Conservation (phyloP, 2,797 vertebrate species). For the Lagodon rhomboides region DNA sequence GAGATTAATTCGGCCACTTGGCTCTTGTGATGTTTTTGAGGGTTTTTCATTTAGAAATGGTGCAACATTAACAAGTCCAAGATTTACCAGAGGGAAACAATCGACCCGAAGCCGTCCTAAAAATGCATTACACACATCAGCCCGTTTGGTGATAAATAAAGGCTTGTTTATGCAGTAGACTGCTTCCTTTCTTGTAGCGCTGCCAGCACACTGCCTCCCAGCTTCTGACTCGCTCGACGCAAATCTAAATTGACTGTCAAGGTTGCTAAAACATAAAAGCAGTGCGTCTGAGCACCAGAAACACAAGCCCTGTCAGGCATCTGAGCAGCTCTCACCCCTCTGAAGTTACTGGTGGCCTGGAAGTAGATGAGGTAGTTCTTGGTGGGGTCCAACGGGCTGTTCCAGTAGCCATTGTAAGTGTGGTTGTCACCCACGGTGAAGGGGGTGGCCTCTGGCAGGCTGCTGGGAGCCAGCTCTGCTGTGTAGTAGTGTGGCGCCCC, state of each 20-base stretch:
- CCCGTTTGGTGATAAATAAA: conserved; percentile 26
- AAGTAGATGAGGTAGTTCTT: conserved; percentile 96
- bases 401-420: conserved; percentile 98
- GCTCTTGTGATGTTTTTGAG: conserved; percentile 8
- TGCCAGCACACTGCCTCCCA: background rate
- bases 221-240: conserved; percentile 11
- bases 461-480: conserved; percentile 92
- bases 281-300: background rate
- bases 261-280: conserved; percentile 35
- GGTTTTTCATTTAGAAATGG: conserved; percentile 18
- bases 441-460: conserved; percentile 91
- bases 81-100: conserved; percentile 18
- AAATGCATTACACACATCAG: conserved; percentile 19
- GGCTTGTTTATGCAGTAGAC: conserved; percentile 24
- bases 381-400: conserved; percentile 93
- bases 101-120: conserved; percentile 16
- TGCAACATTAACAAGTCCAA: conserved; percentile 10
- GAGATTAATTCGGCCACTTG: conserved; percentile 1
- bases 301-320: background rate
- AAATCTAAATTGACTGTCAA: conserved; percentile 53
- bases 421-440: conserved; percentile 98
- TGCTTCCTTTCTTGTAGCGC: conserved; percentile 6
- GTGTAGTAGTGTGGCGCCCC: conserved; percentile 92
- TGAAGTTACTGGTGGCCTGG: conserved; percentile 95
- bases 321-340: conserved; percentile 89